Evolutionary conservation across 2,797 vertebrate genomes (phyloP).

Genomic region (Centropyge bicolor): DNA sequence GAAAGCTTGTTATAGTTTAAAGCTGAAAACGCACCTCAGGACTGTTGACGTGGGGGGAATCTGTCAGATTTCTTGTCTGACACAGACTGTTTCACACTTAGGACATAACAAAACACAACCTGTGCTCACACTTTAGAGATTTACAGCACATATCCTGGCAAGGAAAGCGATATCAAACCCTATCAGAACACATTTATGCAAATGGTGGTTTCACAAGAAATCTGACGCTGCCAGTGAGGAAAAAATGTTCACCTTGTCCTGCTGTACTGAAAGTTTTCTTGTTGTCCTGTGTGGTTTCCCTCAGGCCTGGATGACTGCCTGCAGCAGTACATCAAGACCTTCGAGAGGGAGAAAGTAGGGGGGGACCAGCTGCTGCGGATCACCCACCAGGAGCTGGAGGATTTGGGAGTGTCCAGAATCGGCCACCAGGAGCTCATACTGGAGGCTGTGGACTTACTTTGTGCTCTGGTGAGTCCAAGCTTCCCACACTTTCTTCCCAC

Average conservation of each 20-base stretch:
- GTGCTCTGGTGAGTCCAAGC: slow-evolving; percentile 92
- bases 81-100: slow-evolving; percentile 57
- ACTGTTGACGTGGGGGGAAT: slow-evolving; percentile 50
- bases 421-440: slow-evolving; percentile 99
- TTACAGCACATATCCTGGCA: slow-evolving; percentile 42
- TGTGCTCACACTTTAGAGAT: slow-evolving; percentile 52
- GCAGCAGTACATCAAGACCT: slow-evolving; percentile 98
- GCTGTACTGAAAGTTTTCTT: slow-evolving; percentile 43
- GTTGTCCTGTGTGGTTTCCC: slow-evolving; percentile 39
- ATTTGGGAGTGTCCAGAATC: slow-evolving; percentile 96
- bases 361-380: slow-evolving; percentile 97
- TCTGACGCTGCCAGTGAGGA: slow-evolving; percentile 5
- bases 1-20: slow-evolving; percentile 39
- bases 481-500: slow-evolving; percentile 46
- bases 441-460: slow-evolving; percentile 98
- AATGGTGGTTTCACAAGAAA: slow-evolving; percentile 47
- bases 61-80: slow-evolving; percentile 61
- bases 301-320: slow-evolving; percentile 98
- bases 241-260: slow-evolving; percentile 7
- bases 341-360: slow-evolving; percentile 97
- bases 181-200: slow-evolving; percentile 35
- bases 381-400: slow-evolving; percentile 98
- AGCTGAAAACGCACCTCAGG: slow-evolving; percentile 45
- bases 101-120: slow-evolving; percentile 54
- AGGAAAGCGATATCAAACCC: slow-evolving; percentile 11